A percentile compares a stretch with the other conserved stretches of the same genome.
These are phyloP conservation scores for Corythoichthys haematopterus DNA, from an alignment of 2,113 vertebrate genomes.

Conservation along the genomic window DNA sequence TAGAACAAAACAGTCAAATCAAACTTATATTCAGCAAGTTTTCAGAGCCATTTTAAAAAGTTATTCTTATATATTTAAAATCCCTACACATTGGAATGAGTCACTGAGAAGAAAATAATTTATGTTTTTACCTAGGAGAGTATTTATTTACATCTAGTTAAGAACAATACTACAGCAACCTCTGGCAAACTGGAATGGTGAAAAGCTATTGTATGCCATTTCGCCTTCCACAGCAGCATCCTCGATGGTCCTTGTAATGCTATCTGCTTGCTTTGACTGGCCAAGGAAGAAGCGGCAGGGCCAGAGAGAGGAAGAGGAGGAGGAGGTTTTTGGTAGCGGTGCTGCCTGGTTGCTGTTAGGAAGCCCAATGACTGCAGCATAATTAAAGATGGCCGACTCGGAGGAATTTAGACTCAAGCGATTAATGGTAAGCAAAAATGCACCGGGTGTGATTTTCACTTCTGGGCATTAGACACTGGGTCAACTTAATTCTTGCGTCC, in stretches of 20 bases:
- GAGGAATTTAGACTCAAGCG: conserved; percentile 61
- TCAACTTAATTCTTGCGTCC: too few relatives aligned
- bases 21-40: too few relatives aligned
- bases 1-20: too few relatives aligned
- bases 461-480: too few relatives aligned
- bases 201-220: background rate
- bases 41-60: too few relatives aligned
- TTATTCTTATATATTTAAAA: too few relatives aligned
- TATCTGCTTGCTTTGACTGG: too few relatives aligned
- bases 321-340: background rate
- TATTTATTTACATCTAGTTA: background rate
- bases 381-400: conserved; percentile 69
- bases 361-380: conserved; percentile 53
- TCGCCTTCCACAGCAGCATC: background rate
- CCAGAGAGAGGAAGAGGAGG: background rate
- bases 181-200: background rate
- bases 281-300: background rate
- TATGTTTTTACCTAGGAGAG: too few relatives aligned
- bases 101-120: too few relatives aligned
- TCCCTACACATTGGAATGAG: too few relatives aligned
- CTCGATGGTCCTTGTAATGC: background rate
- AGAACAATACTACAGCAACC: background rate
- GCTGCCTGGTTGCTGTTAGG: background rate
- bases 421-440: conserved; percentile 46
- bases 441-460: fast-evolving